Conservation (phyloP, 1,140 invertebrate genomes). For the Cherax destructor region DNA sequence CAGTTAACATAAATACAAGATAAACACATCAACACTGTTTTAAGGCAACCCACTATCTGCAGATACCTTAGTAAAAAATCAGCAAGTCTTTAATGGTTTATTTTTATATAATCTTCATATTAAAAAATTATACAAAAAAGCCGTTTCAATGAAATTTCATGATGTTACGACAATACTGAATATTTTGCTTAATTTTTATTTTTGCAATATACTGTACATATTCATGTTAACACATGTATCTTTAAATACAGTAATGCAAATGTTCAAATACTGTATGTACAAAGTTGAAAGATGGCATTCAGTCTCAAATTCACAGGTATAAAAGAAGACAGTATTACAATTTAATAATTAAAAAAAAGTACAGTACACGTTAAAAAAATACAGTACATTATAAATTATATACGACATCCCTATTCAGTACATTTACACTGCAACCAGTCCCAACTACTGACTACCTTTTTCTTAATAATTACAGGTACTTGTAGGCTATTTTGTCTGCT, state of each 20-base stretch:
- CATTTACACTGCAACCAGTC: neutral
- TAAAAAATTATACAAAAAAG: neutral
- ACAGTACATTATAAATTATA: neutral
- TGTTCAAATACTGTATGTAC: neutral
- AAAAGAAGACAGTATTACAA: neutral
- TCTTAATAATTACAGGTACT: constrained; percentile 52
- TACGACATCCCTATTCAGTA: neutral
- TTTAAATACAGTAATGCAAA: neutral
- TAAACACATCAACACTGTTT: neutral
- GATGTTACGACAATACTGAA: neutral
- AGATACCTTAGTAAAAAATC: too few relatives aligned
- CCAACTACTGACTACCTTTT: neutral
- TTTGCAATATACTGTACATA: neutral
- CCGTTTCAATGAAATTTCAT: neutral
- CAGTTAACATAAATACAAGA: too few relatives aligned
- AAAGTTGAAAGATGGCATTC: neutral
- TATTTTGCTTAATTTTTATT: neutral
- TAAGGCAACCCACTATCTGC: too few relatives aligned
- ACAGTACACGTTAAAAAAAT: neutral
- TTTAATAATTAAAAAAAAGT: neutral
- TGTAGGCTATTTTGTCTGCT: constrained; percentile 57
- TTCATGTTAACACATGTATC: neutral
- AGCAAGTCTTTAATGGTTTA: neutral
- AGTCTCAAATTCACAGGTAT: neutral
- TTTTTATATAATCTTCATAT: neutral